Evolutionary conservation across 2,797 vertebrate species (phyloP), one percentile per base, ranked within the genome.

Genomic region (Megalops cyprinoides): DNA sequence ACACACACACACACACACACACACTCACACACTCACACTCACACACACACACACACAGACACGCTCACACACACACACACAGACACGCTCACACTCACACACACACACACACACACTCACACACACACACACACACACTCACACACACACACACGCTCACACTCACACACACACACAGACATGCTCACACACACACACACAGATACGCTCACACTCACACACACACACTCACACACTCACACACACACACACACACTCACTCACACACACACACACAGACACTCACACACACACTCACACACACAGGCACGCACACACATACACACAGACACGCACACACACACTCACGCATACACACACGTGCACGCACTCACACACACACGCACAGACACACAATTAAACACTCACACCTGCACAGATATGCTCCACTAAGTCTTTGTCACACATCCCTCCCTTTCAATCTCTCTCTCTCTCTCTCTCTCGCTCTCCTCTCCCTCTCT

Each of bases 221-320:
- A 4, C 23, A 9, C 56, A 58, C n/a, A 25, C 23, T 3, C 15
- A 12, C 55, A n/a, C 4, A n/a, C 15, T 53, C 55, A 58, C 28
- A 69, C 5, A 69, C 28, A 37, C 9, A 65, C 7, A 65, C 12
- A 28, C 23, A 25, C n/a, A 7, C n/a, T 25, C 15, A 25, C 9
- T 65, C 60, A 65, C 60, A 65, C 7, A 28, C 25, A 28, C 60
- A 65, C 23, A 25, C 31, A 28, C 1, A 65, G 7, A 28, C n/a
- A 8, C 6, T n/a, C 60, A 25, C n/a, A 5, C 23, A 25, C 60
- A 25, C 60, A 9, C 60, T 65, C 23, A 25, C 60, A 65, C 60
- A 65, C 23, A 37, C 76, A 73, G 39, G 82, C 78, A 67, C 79
- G 79, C 34, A 37, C 49, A 4, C 23, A 15, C 4, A 10, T 58